phyloP scores from a whole-genome alignment of 2,797 vertebrate species.

The Miichthys miiuy region DNA sequence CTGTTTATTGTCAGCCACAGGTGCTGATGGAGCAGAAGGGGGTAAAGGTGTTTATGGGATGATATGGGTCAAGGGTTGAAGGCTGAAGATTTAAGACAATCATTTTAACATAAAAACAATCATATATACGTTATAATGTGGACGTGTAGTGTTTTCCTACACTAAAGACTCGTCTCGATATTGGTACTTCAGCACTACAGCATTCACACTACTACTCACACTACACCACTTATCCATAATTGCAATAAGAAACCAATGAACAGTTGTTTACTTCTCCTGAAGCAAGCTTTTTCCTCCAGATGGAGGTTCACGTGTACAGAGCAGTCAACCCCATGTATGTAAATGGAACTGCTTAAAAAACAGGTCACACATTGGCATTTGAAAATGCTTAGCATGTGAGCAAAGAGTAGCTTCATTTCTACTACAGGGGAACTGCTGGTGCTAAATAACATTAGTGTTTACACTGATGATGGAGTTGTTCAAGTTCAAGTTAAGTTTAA shows the following conservation, averaged over 20 bases:
- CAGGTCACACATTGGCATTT: background rate
- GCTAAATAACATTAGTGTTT: background rate
- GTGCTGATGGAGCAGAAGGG: no score
- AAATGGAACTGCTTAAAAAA: background rate
- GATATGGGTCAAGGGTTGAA: no score
- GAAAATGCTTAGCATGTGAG: background rate
- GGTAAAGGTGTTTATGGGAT: slow-evolving; percentile 7
- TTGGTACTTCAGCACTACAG: no score
- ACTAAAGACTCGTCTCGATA: slow-evolving; percentile 1
- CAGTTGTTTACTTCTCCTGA: background rate
- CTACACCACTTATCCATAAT: no score
- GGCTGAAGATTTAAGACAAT: no score
- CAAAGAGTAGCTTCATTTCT: background rate
- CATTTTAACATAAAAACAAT: no score
- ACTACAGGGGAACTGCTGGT: background rate
- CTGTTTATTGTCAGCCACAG: no score
- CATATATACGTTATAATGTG: no score
- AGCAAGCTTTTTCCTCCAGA: slow-evolving; percentile 1
- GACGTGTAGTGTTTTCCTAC: background rate
- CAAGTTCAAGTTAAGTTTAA: no score
- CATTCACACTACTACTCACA: background rate
- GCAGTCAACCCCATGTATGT: background rate
- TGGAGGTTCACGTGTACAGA: background rate
- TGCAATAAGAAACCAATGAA: background rate
- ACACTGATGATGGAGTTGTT: background rate